Evolutionary conservation across 2,113 vertebrate genomes (phyloP).

Genomic region (Corydoras maculifer): DNA sequence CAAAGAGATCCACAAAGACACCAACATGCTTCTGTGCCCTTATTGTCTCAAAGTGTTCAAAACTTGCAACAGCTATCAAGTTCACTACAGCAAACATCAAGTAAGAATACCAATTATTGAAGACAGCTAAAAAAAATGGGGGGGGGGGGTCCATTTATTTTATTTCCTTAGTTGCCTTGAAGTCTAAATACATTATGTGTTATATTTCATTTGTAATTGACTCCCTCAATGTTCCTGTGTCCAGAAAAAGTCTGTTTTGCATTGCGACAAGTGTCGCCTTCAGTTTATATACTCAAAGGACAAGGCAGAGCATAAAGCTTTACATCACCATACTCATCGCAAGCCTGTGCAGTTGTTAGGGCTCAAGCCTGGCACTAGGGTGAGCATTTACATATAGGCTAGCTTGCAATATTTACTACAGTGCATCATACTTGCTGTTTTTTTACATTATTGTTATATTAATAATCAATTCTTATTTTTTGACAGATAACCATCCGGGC

Average conservation of each 20-base stretch:
- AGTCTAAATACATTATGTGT: too few species aligned
- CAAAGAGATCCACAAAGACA: slow-evolving; percentile 72
- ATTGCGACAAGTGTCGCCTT: slow-evolving; percentile 85
- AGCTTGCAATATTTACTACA: neutral
- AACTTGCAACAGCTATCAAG: slow-evolving; percentile 75
- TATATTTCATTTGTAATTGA: neutral
- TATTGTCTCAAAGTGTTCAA: slow-evolving; percentile 87
- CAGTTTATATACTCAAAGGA: slow-evolving; percentile 85
- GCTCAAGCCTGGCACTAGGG: slow-evolving; percentile 87
- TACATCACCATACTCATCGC: slow-evolving; percentile 80
- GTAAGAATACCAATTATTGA: slow-evolving; percentile 53
- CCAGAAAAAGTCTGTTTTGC: slow-evolving; percentile 77
- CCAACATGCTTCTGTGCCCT: slow-evolving; percentile 76
- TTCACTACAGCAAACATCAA: slow-evolving; percentile 85
- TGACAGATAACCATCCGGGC: slow-evolving; percentile 83
- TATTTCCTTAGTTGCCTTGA: neutral
- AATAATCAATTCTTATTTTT: neutral
- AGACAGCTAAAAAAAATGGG: neutral
- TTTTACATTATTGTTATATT: neutral
- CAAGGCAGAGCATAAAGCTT: slow-evolving; percentile 71
- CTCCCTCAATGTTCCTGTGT: slow-evolving; percentile 26
- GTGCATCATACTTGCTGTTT: neutral
- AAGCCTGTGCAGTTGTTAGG: slow-evolving; percentile 82
- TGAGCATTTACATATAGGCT: slow-evolving; percentile 39
- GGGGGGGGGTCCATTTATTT: neutral